Evolutionary conservation across 2,797 vertebrate genomes (phyloP), one percentile per base, ranked within the genome.

Genomic region (Xenentodon cancila): DNA sequence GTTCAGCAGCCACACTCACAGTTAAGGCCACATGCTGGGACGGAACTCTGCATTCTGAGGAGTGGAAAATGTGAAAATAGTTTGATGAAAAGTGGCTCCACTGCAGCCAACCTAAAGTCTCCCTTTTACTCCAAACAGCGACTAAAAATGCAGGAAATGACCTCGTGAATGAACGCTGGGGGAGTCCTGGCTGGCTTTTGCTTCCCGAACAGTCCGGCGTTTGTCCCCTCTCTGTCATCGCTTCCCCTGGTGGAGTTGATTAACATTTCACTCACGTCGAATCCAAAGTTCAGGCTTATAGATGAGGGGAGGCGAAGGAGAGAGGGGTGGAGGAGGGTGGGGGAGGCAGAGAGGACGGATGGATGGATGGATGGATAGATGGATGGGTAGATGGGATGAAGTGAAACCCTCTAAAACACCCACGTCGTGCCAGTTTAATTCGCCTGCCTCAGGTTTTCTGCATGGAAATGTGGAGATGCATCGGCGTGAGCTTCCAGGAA

Each of bases 221-320:
- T 90, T 87, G 88, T 91, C 85, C 80, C 85, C 80, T 79, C 63
- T 86, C 75, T 79, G 82, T 88, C 89, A 72, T 75, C 79, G 69
- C 88, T 66, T 79, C 85, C 72, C 22, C 71, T 37, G 70, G 63
- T 55, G 46, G 72, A 64, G 80, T 71, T 79, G 76, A 89, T 94
- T 92, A 89, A 89, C 71, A 94, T 94, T 91, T 89, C 89, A 71
- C 91, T 91, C 93, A 94, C 92, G 92, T 93, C 89, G 87, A 75
- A 89, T 87, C 88, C 86, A 92, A 92, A 93, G 92, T 94, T 92
- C 87, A 93, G 86, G 80, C 88, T 92, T 71, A 79, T 50, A 73
- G 84, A 82, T 74, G 88, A 84, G 74, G 58, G 67, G 54, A 50
- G 52, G 59, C 6, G 64, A 44, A 30, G 18, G 78, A 54, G 76